These are phyloP conservation scores for Recurvirostra avosetta DNA, from an alignment of 2,113 vertebrate species.

Conservation along the genomic window DNA sequence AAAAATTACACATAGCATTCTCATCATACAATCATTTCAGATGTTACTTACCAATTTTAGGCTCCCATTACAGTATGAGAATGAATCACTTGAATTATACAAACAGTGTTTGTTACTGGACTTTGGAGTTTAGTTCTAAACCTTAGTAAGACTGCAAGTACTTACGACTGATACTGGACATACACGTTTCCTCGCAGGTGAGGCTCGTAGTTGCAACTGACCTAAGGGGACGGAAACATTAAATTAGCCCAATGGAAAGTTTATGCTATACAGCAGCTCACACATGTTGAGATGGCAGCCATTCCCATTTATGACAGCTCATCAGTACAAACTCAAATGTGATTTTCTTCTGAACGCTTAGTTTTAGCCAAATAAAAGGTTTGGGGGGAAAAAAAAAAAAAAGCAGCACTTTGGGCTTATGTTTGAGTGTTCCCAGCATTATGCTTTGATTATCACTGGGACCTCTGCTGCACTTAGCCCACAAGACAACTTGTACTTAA, in stretches of 20 bases:
- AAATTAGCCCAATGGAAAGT: neutral
- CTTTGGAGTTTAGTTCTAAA: neutral
- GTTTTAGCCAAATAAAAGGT: neutral
- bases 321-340: neutral
- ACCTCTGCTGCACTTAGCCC: neutral
- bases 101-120: neutral
- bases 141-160: neutral
- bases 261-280: neutral
- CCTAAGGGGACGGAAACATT: conserved; percentile 70
- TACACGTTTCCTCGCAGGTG: conserved; percentile 97
- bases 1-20: neutral
- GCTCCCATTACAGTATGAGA: neutral
- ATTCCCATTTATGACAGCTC: neutral
- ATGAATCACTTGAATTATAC: neutral
- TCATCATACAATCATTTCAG: neutral
- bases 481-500: neutral
- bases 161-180: conserved; percentile 94
- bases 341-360: neutral
- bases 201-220: conserved; percentile 95
- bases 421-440: neutral
- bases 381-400: too few relatives aligned
- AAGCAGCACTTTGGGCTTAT: neutral
- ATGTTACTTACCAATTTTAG: neutral
- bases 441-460: neutral
- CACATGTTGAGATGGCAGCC: neutral